Conservation (phyloP, 2,113 vertebrate species). For the Tylochromis polylepis region DNA sequence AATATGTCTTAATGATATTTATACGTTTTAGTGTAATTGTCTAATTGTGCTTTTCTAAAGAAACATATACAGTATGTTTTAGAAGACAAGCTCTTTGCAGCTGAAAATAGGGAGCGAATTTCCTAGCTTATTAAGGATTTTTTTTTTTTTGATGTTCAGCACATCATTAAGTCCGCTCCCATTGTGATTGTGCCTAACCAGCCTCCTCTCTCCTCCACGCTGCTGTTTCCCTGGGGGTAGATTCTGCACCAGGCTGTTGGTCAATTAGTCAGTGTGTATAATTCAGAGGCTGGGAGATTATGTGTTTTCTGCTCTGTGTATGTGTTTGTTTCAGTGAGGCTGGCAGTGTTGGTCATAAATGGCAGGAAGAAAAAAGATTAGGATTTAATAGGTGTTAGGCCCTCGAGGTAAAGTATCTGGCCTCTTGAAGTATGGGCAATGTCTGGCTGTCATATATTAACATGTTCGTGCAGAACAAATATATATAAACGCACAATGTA, state of each 20-base stretch:
- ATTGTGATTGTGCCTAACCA: slow-evolving; percentile 66
- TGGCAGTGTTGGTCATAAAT: neutral
- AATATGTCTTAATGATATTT: slow-evolving; percentile 76
- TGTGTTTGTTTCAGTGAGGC: neutral
- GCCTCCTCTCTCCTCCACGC: slow-evolving; percentile 35
- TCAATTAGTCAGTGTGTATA: slow-evolving; percentile 67
- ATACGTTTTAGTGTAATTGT: slow-evolving; percentile 68
- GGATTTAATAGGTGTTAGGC: neutral
- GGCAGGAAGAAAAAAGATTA: neutral
- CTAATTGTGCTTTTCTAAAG: slow-evolving; percentile 66
- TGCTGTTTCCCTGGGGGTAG: slow-evolving; percentile 59
- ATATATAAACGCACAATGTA: neutral
- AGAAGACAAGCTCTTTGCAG: slow-evolving; percentile 52
- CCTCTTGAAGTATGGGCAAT: neutral
- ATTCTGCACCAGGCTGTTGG: slow-evolving; percentile 56
- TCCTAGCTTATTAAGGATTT: slow-evolving; percentile 55
- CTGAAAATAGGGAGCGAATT: slow-evolving; percentile 42
- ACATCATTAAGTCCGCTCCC: slow-evolving; percentile 66
- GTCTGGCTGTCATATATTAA: neutral
- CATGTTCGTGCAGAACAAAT: neutral
- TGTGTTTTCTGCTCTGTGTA: slow-evolving; percentile 1
- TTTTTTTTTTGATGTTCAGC: slow-evolving; percentile 52
- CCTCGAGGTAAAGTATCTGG: neutral
- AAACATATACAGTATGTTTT: slow-evolving; percentile 59
- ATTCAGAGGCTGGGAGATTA: slow-evolving; percentile 55